These are phyloP conservation scores for Netelia inedita DNA, from an alignment of 2,888 invertebrate genomes.

Conservation along the genomic window DNA sequence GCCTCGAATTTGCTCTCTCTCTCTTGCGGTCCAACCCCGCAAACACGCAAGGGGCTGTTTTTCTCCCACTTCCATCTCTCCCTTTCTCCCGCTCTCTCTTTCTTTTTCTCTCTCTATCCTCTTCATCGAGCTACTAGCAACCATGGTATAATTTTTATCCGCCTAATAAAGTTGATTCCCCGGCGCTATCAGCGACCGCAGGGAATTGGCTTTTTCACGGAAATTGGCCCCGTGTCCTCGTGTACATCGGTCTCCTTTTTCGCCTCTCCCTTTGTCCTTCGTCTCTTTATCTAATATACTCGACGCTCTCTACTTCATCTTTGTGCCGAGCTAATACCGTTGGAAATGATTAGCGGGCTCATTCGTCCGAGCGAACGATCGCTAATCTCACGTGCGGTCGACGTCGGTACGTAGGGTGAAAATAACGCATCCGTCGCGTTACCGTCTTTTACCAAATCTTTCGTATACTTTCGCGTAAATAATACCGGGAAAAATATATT, in stretches of 20 bases:
- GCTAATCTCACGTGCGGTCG: slow-evolving; percentile 66
- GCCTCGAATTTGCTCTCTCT: slow-evolving; percentile 3
- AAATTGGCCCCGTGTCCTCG: slow-evolving; percentile 56
- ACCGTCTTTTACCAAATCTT: too few species aligned
- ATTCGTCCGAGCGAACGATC: slow-evolving; percentile 52
- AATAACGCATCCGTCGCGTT: background rate
- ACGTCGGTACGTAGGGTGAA: background rate
- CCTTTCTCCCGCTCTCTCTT: background rate
- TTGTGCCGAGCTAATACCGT: slow-evolving; percentile 38
- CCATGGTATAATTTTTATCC: slow-evolving; percentile 73
- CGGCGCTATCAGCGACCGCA: slow-evolving; percentile 62
- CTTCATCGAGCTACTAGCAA: background rate
- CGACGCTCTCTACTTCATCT: slow-evolving; percentile 8
- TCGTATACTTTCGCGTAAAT: background rate
- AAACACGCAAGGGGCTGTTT: slow-evolving; percentile 30
- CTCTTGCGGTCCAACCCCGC: slow-evolving; percentile 10
- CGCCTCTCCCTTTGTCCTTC: slow-evolving; percentile 10
- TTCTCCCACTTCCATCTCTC: background rate
- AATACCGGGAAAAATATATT: slow-evolving; percentile 1
- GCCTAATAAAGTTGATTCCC: slow-evolving; percentile 74
- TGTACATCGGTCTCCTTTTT: slow-evolving; percentile 29
- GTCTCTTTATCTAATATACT: slow-evolving; percentile 24
- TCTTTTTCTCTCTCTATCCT: background rate
- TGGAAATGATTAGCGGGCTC: slow-evolving; percentile 65
- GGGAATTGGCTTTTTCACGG: slow-evolving; percentile 67